A percentile compares a stretch with the other conserved stretches of the same genome.
These are phyloP conservation scores for Plotosus lineatus DNA, from an alignment of 2,113 vertebrate genomes.

Conservation along the genomic window DNA sequence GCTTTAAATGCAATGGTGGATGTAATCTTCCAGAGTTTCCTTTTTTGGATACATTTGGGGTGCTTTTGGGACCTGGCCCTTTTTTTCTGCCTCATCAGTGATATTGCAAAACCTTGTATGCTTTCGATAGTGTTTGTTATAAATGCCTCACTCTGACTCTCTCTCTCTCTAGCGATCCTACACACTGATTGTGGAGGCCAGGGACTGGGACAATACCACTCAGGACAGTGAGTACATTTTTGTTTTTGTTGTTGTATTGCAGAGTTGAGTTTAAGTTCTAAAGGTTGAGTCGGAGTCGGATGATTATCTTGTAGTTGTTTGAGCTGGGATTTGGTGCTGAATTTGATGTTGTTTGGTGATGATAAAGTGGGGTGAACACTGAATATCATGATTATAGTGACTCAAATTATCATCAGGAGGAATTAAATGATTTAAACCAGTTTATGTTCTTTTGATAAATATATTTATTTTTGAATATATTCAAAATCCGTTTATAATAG, in stretches of 20 bases:
- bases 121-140: constrained; percentile 11
- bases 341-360: too few relatives aligned
- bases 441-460: too few relatives aligned
- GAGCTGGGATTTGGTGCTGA: not conserved
- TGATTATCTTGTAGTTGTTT: not conserved
- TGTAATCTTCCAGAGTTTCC: not conserved
- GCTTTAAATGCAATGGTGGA: not conserved
- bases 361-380: too few relatives aligned
- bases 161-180: constrained; percentile 81
- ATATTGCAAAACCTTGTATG: not conserved
- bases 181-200: constrained; percentile 89
- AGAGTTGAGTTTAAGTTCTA: not conserved
- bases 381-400: too few relatives aligned
- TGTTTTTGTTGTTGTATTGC: not conserved
- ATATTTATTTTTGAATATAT: too few relatives aligned
- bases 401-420: too few relatives aligned
- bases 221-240: constrained; percentile 79
- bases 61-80: constrained; percentile 25
- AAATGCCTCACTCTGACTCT: constrained; percentile 2
- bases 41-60: constrained; percentile 1
- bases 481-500: too few relatives aligned
- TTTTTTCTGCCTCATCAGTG: not conserved
- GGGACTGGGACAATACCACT: constrained; percentile 94
- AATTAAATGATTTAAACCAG: too few relatives aligned
- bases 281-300: not conserved